These are phyloP conservation scores for Stenoptilia bipunctidactyla DNA, from an alignment of 2,888 invertebrate species.

Conservation along the genomic window DNA sequence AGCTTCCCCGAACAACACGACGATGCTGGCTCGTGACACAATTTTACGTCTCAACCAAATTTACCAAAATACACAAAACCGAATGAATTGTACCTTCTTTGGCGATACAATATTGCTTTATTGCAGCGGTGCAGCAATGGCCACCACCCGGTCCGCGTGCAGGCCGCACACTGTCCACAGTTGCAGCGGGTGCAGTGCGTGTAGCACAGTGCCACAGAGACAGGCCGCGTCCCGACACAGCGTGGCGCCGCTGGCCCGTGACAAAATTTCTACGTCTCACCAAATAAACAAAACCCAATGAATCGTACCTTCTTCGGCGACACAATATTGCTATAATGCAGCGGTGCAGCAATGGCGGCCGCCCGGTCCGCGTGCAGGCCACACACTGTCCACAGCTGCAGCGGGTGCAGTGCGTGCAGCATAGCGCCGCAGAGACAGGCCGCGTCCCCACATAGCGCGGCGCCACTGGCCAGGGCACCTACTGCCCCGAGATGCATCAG, in stretches of 20 bases:
- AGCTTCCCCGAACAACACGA: slow-evolving; percentile 77
- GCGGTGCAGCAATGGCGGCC: slow-evolving; percentile 83
- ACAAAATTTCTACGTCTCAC: too few relatives aligned
- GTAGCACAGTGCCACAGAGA: slow-evolving; percentile 77
- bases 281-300: too few relatives aligned
- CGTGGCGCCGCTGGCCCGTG: slow-evolving; percentile 78
- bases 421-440: slow-evolving; percentile 78
- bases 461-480: slow-evolving; percentile 77
- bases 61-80: too few relatives aligned
- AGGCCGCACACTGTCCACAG: slow-evolving; percentile 86
- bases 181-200: slow-evolving; percentile 79
- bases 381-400: slow-evolving; percentile 84
- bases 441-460: slow-evolving; percentile 77
- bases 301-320: slow-evolving; percentile 74
- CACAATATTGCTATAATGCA: slow-evolving; percentile 84
- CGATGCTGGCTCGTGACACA: slow-evolving; percentile 78
- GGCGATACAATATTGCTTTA: slow-evolving; percentile 83
- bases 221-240: slow-evolving; percentile 77
- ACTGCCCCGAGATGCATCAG: slow-evolving; percentile 80
- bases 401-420: slow-evolving; percentile 78
- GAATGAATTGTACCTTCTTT: too few relatives aligned
- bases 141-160: slow-evolving; percentile 84
- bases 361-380: slow-evolving; percentile 85
- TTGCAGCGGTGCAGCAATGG: slow-evolving; percentile 84
- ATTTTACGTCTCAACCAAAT: too few relatives aligned